phyloP scores from a whole-genome alignment of 2,113 vertebrate genomes.

The Triplophysa tibetana region DNA sequence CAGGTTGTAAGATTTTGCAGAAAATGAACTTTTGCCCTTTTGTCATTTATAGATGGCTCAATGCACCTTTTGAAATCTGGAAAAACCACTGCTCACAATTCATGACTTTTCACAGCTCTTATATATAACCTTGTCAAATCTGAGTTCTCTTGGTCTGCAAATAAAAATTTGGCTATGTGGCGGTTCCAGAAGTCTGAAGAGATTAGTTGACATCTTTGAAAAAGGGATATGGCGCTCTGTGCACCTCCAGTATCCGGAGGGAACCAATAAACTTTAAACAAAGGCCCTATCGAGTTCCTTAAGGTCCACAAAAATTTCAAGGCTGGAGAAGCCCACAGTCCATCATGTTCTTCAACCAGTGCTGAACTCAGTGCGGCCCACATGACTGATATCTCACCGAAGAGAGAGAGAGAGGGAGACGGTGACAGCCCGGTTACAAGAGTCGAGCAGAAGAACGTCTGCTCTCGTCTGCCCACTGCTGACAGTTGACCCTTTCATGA shows the following conservation, averaged over 20 bases:
- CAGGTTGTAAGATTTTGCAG: conserved; percentile 39
- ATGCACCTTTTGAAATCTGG: conserved; percentile 48
- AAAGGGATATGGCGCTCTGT: conserved; percentile 32
- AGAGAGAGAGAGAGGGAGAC: background rate
- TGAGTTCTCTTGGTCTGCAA: conserved; percentile 52
- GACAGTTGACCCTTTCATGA: conserved; percentile 44
- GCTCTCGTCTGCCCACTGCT: conserved; percentile 40
- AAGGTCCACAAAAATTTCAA: conserved; percentile 49
- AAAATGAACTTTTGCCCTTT: conserved; percentile 55
- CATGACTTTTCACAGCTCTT: conserved; percentile 53
- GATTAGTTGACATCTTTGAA: conserved; percentile 39
- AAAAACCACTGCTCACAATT: conserved; percentile 52
- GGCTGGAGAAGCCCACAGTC: conserved; percentile 51
- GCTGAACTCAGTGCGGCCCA: conserved; percentile 13
- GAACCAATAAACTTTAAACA: conserved; percentile 54
- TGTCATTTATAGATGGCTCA: conserved; percentile 33
- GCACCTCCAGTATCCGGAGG: conserved; percentile 35
- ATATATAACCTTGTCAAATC: conserved; percentile 46
- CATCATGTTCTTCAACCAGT: conserved; percentile 44
- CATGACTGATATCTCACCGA: conserved; percentile 25
- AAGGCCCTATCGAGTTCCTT: conserved; percentile 49
- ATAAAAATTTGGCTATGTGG: conserved; percentile 50
- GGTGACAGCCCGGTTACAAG: conserved; percentile 23
- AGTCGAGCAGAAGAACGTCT: conserved; percentile 30
- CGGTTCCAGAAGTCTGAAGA: conserved; percentile 29